Conservation (phyloP, 2,888 invertebrate genomes). For the Chymomyza caudatula region DNA sequence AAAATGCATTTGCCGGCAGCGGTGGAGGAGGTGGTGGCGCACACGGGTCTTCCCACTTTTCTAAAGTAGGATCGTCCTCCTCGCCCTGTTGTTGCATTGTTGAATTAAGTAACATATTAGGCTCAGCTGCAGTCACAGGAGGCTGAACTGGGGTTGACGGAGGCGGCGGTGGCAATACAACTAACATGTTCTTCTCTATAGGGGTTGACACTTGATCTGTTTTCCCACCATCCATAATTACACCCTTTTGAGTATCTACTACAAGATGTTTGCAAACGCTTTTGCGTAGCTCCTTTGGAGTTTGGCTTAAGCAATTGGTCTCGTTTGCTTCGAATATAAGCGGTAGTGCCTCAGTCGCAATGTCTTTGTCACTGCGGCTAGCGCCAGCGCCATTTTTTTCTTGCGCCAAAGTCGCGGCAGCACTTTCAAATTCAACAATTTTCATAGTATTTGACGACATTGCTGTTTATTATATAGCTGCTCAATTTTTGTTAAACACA, state of each 20-base stretch:
- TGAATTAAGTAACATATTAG: background rate
- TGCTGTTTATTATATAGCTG: background rate
- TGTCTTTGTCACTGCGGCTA: slow-evolving; percentile 36
- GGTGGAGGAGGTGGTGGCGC: slow-evolving; percentile 62
- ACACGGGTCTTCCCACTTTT: slow-evolving; percentile 61
- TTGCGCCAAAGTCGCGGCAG: background rate
- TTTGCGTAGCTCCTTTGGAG: slow-evolving; percentile 36
- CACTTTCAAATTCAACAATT: slow-evolving; percentile 41
- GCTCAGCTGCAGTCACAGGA: slow-evolving; percentile 2
- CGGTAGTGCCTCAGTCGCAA: background rate
- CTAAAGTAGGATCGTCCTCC: slow-evolving; percentile 51
- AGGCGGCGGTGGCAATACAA: slow-evolving; percentile 67
- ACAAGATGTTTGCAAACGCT: slow-evolving; percentile 30
- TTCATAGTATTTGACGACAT: slow-evolving; percentile 40
- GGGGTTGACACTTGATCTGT: slow-evolving; percentile 40
- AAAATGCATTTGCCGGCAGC: slow-evolving; percentile 32
- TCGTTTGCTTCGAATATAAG: background rate
- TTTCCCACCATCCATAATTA: slow-evolving; percentile 19
- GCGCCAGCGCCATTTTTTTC: slow-evolving; percentile 75
- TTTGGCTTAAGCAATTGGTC: background rate
- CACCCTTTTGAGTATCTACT: slow-evolving; percentile 14
- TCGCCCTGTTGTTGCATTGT: slow-evolving; percentile 27
- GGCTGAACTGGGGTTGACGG: slow-evolving; percentile 66
- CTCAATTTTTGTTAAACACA: slow-evolving; percentile 1
- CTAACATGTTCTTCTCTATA: slow-evolving; percentile 28